Conservation (phyloP, 1,140 invertebrate species). For the Cydia pomonella region DNA sequence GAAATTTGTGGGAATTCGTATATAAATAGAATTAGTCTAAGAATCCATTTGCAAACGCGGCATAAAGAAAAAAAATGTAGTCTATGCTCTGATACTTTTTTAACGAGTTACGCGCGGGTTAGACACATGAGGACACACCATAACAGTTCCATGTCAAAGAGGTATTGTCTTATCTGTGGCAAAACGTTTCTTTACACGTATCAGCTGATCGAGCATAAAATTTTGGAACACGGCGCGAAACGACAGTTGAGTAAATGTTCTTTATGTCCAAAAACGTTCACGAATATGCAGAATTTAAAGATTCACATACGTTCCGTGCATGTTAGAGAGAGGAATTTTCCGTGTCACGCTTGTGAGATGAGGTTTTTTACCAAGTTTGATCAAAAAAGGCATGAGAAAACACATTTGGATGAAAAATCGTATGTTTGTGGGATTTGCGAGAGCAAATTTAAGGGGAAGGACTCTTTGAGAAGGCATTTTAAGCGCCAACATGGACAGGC, state of each 20-base stretch:
- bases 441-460: slow-evolving; percentile 51
- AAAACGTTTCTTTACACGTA: slow-evolving; percentile 51
- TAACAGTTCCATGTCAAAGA: slow-evolving; percentile 35
- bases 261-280: slow-evolving; percentile 45
- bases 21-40: slow-evolving; percentile 46
- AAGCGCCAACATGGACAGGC: slow-evolving; percentile 42
- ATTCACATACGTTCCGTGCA: slow-evolving; percentile 48
- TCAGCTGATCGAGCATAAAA: slow-evolving; percentile 46
- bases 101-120: slow-evolving; percentile 35
- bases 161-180: slow-evolving; percentile 48
- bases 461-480: slow-evolving; percentile 50
- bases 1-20: slow-evolving; percentile 49
- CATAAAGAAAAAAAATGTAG: slow-evolving; percentile 50
- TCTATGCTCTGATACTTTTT: slow-evolving; percentile 45
- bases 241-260: slow-evolving; percentile 37
- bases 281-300: slow-evolving; percentile 36
- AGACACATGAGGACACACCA: slow-evolving; percentile 49
- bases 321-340: slow-evolving; percentile 46
- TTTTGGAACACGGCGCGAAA: slow-evolving; percentile 48
- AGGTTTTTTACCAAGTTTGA: slow-evolving; percentile 54
- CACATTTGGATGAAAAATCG: slow-evolving; percentile 46
- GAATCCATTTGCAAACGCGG: slow-evolving; percentile 40
- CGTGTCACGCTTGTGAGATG: slow-evolving; percentile 43
- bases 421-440: slow-evolving; percentile 50
- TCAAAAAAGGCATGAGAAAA: slow-evolving; percentile 45